These are phyloP conservation scores for Lithobius niger DNA, from an alignment of 1,140 invertebrate genomes.

Conservation along the genomic window DNA sequence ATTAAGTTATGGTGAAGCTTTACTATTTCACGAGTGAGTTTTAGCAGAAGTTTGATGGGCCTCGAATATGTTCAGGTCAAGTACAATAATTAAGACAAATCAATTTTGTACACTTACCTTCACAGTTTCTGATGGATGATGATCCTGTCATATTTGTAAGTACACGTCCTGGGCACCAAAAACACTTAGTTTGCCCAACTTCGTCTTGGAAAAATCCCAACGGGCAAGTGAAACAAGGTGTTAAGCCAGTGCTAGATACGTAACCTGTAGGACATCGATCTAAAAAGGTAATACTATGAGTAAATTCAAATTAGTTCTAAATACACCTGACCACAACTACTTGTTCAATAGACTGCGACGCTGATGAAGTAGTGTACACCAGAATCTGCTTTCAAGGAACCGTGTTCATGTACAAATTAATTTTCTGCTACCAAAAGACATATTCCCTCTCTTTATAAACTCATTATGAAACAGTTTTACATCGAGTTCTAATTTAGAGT, in stretches of 20 bases:
- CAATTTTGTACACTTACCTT: constrained; percentile 19
- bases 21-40: no score
- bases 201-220: constrained; percentile 33
- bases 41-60: no score
- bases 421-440: no score
- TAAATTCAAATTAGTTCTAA: constrained; percentile 21
- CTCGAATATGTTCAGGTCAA: no score
- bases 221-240: constrained; percentile 38
- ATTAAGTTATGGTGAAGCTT: no score
- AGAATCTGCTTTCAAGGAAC: neutral
- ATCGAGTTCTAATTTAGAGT: no score
- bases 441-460: no score
- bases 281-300: constrained; percentile 21
- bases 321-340: constrained; percentile 15
- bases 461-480: no score
- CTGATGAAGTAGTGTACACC: neutral
- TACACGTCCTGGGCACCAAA: constrained; percentile 26
- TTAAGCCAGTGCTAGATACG: constrained; percentile 35
- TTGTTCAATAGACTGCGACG: neutral
- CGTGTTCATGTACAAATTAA: neutral
- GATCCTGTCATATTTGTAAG: constrained; percentile 23
- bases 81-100: neutral
- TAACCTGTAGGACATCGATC: constrained; percentile 32
- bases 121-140: constrained; percentile 23
- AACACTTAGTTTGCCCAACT: constrained; percentile 32